These are phyloP conservation scores for Myrmecobius fasciatus DNA, from an alignment of 2,113 vertebrate species.

Conservation along the genomic window DNA sequence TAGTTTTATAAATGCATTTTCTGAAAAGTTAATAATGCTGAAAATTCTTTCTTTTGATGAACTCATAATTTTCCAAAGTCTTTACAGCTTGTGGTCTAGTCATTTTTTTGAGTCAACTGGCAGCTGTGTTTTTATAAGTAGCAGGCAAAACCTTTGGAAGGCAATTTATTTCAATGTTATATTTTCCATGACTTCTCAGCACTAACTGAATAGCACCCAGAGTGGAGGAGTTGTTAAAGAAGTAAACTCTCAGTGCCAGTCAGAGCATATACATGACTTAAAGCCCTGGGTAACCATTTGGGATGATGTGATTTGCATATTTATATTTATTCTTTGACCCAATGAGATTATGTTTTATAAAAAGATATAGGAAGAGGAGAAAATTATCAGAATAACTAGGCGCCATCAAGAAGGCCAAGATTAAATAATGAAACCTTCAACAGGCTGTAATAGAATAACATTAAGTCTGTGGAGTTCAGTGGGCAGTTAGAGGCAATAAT, in stretches of 20 bases:
- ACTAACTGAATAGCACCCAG: constrained; percentile 38
- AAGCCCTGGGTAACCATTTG: constrained; percentile 50
- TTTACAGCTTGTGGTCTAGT: constrained; percentile 67
- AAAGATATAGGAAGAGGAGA: constrained; percentile 37
- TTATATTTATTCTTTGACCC: constrained; percentile 57
- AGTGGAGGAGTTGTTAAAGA: background rate
- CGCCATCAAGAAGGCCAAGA: constrained; percentile 72
- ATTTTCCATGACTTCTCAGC: constrained; percentile 52
- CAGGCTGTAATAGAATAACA: constrained; percentile 79
- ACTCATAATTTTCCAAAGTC: constrained; percentile 55
- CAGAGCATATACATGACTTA: constrained; percentile 54
- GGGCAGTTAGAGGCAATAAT: constrained; percentile 81
- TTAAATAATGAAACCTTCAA: constrained; percentile 83
- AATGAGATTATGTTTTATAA: constrained; percentile 44
- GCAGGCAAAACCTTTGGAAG: background rate
- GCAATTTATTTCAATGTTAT: constrained; percentile 49
- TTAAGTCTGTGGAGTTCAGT: constrained; percentile 82
- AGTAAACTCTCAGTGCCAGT: constrained; percentile 25
- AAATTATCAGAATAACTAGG: constrained; percentile 51
- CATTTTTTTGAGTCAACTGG: constrained; percentile 53
- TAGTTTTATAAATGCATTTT: constrained; percentile 23
- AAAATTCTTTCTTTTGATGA: constrained; percentile 68
- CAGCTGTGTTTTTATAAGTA: constrained; percentile 25
- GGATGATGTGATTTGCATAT: constrained; percentile 59
- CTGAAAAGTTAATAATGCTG: constrained; percentile 51